Percentiles rank a stretch among this genome's conserved stretches.
Conservation (phyloP, 1,140 invertebrate species). For the Cardiocondyla obscurior region DNA sequence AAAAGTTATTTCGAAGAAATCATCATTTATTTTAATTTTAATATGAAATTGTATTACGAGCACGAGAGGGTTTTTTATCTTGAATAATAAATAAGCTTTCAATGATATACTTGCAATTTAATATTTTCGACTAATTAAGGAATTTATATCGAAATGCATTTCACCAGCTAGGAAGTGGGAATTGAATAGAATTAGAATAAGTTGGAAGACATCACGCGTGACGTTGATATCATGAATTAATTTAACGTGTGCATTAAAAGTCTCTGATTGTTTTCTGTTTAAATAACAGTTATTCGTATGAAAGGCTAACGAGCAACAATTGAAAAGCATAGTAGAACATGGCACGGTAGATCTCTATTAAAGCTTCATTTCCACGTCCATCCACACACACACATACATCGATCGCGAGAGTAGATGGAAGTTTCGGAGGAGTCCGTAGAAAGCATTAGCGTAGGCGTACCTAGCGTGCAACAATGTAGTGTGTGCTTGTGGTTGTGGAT, state of each 20-base stretch:
- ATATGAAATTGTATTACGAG: neutral
- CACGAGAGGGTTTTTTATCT: neutral
- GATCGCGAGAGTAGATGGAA: conserved; percentile 30
- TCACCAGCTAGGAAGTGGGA: neutral
- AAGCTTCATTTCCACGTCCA: conserved; percentile 36
- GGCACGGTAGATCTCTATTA: conserved; percentile 5
- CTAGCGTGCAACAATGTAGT: conserved; percentile 84
- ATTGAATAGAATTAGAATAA: neutral
- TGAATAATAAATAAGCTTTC: neutral
- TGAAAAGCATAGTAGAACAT: neutral
- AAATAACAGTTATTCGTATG: neutral
- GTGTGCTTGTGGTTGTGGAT: conserved; percentile 84
- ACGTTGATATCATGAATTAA: neutral
- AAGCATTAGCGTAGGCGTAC: conserved; percentile 76
- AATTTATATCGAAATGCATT: neutral
- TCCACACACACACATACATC: conserved; percentile 38
- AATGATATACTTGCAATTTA: conserved; percentile 31
- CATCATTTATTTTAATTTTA: neutral
- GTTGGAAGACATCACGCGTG: neutral
- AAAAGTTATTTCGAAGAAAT: too few relatives aligned
- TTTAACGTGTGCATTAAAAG: neutral
- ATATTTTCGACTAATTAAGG: neutral
- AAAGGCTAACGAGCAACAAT: conserved; percentile 3
- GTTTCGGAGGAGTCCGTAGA: conserved; percentile 47
- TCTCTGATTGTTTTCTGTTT: neutral